phyloP scores from a whole-genome alignment of 2,113 vertebrate species.

The Puma concolor region DNA sequence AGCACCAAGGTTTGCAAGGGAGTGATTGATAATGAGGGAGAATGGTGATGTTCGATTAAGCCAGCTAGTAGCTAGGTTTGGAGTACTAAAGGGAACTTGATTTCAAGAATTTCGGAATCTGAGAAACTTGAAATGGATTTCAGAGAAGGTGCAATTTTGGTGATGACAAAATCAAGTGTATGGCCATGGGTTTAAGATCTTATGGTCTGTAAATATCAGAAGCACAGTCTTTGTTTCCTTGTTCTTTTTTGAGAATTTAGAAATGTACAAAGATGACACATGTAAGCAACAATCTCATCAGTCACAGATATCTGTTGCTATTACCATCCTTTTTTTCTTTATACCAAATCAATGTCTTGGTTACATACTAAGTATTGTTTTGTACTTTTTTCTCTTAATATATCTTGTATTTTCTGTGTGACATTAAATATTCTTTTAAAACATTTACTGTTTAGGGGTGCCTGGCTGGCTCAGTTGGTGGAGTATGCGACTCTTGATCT shows the following conservation, averaged over 20 bases:
- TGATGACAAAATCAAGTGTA: not conserved
- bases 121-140: not conserved
- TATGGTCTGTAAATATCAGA: not conserved
- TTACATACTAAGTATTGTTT: not conserved
- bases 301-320: not conserved
- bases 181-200: not conserved
- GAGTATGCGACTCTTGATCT: not conserved
- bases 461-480: not conserved
- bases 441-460: not conserved
- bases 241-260: not conserved
- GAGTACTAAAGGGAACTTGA: slow-evolving; percentile 3
- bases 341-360: not conserved
- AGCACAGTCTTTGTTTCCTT: not conserved
- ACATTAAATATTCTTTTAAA: not conserved
- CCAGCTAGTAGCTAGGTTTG: not conserved
- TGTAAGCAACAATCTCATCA: not conserved
- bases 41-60: not conserved
- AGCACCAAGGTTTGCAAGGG: not conserved
- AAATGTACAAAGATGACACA: not conserved
- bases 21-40: not conserved
- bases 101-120: not conserved
- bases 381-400: not conserved
- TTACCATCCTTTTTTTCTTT: not conserved
- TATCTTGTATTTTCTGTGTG: not conserved
- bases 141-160: not conserved